Conservation (phyloP, 2,113 vertebrate species). For the Numida meleagris region DNA sequence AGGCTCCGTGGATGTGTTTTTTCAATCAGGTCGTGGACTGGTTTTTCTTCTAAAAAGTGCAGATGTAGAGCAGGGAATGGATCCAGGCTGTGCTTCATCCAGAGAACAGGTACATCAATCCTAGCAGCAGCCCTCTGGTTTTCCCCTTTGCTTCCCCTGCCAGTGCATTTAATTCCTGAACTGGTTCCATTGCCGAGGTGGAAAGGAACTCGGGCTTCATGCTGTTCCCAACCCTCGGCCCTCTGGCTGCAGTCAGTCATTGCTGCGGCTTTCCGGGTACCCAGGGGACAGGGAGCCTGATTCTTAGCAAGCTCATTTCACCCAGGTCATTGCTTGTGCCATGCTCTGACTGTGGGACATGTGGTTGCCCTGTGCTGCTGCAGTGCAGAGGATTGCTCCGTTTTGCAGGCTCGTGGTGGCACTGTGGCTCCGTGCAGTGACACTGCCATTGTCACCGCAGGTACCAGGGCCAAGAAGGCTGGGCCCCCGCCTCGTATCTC, state of each 20-base stretch:
- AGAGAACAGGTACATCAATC: neutral
- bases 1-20: neutral
- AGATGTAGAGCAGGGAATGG: neutral
- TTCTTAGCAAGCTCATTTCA: accelerated
- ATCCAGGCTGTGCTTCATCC: neutral
- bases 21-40: neutral
- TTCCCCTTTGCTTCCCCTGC: neutral
- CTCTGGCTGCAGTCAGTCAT: neutral
- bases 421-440: accelerated
- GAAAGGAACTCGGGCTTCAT: neutral
- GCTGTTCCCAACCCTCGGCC: neutral
- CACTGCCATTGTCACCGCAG: conserved; percentile 54
- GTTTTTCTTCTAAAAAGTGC: neutral
- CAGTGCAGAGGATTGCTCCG: accelerated
- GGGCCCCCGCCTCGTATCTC: conserved; percentile 96
- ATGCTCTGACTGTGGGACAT: neutral
- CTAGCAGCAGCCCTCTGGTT: neutral
- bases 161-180: neutral
- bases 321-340: accelerated
- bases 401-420: accelerated
- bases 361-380: accelerated
- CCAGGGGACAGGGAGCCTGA: neutral
- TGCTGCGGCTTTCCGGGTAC: neutral
- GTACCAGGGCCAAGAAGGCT: conserved; percentile 94
- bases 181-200: neutral